Conservation (phyloP, 2,888 invertebrate genomes). For the Bellardia bayeri region DNA sequence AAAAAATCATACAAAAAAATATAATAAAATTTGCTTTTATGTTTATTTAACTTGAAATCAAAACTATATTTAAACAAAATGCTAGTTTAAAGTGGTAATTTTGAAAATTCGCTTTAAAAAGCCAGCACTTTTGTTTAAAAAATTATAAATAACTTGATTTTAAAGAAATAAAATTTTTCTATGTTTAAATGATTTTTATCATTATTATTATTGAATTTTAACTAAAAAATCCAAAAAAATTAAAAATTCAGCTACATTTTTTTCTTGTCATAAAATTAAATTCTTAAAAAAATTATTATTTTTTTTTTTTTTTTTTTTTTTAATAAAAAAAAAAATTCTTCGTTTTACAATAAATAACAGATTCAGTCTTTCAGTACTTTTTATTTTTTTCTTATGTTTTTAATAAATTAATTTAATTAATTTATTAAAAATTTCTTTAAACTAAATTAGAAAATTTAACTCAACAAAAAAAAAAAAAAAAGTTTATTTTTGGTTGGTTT, state of each 20-base stretch:
- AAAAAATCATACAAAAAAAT: conserved; percentile 28
- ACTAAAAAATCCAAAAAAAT: conserved; percentile 34
- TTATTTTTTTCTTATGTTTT: conserved; percentile 47
- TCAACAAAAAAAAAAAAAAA: conserved; percentile 49
- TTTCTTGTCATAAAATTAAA: conserved; percentile 13
- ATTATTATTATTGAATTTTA: not conserved
- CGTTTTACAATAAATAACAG: conserved; percentile 79
- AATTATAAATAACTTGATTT: conserved; percentile 49
- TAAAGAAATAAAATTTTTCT: conserved; percentile 48
- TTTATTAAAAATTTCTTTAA: conserved; percentile 75
- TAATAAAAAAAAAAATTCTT: conserved; percentile 29
- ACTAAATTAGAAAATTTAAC: conserved; percentile 36
- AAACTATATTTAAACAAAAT: not conserved
- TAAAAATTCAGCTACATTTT: conserved; percentile 60
- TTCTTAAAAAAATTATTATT: conserved; percentile 12
- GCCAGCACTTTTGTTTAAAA: not conserved
- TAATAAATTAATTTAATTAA: conserved; percentile 82
- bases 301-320: conserved; percentile 28
- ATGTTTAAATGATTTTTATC: not conserved
- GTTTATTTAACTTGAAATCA: not conserved
- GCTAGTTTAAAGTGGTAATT: not conserved
- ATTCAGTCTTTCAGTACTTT: conserved; percentile 80
- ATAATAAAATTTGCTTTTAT: not conserved
- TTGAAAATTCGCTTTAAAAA: not conserved
- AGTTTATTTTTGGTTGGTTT: conserved; percentile 69